Evolutionary conservation across 2,113 vertebrate species (phyloP).

Genomic region (Tyto alba): DNA sequence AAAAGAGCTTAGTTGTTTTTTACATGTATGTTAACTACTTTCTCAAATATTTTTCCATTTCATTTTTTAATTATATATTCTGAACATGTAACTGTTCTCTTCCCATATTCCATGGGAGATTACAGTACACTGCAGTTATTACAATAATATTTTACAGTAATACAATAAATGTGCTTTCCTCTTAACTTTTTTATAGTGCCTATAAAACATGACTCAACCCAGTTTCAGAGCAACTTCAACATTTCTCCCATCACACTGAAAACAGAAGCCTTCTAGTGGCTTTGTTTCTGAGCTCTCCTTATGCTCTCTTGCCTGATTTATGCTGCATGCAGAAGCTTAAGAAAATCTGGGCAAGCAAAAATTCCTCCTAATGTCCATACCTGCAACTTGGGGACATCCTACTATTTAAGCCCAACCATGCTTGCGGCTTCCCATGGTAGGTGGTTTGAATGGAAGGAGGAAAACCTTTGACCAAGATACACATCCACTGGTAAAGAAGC

Average conservation of each 20-base stretch:
- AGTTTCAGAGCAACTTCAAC: neutral
- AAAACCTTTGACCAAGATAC: neutral
- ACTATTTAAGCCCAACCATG: neutral
- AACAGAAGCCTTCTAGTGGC: neutral
- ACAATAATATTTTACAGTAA: neutral
- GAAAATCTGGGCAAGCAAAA: neutral
- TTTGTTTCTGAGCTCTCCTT: neutral
- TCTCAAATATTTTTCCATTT: neutral
- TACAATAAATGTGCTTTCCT: neutral
- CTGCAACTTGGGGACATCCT: neutral
- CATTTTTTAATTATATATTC: neutral
- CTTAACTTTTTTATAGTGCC: neutral
- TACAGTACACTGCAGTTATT: neutral
- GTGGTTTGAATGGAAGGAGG: neutral
- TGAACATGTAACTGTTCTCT: neutral
- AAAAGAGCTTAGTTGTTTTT: neutral
- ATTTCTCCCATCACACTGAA: neutral
- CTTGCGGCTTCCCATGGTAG: neutral
- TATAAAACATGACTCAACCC: neutral
- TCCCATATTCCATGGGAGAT: neutral
- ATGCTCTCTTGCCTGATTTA: neutral
- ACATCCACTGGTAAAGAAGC: neutral
- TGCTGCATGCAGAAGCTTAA: neutral
- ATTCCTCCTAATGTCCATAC: neutral
- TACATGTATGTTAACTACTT: neutral